phyloP scores from a whole-genome alignment of 2,113 vertebrate genomes.

The Haemorhous mexicanus region DNA sequence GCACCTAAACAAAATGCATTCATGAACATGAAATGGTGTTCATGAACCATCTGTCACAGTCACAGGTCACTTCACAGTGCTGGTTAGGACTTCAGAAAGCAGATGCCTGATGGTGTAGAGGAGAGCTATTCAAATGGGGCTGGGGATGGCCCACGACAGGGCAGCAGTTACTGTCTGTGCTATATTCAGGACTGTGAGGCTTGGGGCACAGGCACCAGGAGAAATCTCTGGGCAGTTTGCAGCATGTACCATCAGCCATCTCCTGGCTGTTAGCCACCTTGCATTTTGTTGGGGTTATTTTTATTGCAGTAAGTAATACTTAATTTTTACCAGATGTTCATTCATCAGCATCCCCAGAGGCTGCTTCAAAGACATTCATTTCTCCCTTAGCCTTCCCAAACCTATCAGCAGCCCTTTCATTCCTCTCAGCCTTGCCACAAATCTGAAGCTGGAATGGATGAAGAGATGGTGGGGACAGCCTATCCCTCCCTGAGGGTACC shows the following conservation, averaged over 20 bases:
- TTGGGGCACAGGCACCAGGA: neutral
- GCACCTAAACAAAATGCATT: neutral
- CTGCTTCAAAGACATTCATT: neutral
- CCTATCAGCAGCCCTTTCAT: neutral
- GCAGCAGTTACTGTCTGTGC: fast-evolving
- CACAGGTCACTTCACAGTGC: neutral
- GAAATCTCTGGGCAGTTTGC: neutral
- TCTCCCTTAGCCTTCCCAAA: neutral
- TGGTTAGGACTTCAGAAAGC: neutral
- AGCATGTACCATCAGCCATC: neutral
- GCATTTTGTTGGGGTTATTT: neutral
- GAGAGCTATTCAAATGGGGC: neutral
- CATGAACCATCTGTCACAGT: neutral
- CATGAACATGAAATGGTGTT: neutral
- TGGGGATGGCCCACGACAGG: neutral
- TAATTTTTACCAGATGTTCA: conserved; percentile 42
- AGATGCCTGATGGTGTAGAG: neutral
- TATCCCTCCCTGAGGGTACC: neutral
- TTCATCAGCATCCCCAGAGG: neutral
- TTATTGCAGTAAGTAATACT: neutral
- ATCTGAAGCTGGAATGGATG: neutral
- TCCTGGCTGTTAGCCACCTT: conserved; percentile 11
- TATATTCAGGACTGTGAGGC: too few relatives aligned
- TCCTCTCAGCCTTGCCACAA: neutral
- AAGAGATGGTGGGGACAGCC: neutral